Conservation (phyloP, 2,888 invertebrate species). For the Adelognathus sp. region DNA sequence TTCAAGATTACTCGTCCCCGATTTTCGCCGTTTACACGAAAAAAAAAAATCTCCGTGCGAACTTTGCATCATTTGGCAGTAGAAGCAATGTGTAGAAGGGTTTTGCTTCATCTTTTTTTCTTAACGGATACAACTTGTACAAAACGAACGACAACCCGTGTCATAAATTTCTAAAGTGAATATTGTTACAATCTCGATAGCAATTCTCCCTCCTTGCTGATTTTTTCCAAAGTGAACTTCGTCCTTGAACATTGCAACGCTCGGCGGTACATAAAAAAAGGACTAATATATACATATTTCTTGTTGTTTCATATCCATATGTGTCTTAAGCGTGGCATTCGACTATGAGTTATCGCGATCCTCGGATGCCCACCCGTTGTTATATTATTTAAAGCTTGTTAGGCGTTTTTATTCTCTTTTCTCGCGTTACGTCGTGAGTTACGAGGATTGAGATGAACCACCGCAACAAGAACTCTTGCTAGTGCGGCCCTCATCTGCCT, state of each 20-base stretch:
- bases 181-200: slow-evolving; percentile 8
- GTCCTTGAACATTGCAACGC: slow-evolving; percentile 16
- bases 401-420: slow-evolving; percentile 28
- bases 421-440: too few species aligned
- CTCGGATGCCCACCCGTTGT: slow-evolving; percentile 4
- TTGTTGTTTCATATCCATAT: slow-evolving; percentile 57
- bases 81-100: slow-evolving; percentile 15
- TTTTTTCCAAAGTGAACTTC: not conserved
- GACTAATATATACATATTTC: slow-evolving; percentile 62
- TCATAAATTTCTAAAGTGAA: not conserved
- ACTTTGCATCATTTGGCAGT: slow-evolving; percentile 39
- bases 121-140: slow-evolving; percentile 14
- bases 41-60: not conserved
- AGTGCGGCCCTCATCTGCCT: slow-evolving; percentile 74
- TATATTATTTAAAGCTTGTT: slow-evolving; percentile 57
- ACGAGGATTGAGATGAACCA: slow-evolving; percentile 60
- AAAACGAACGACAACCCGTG: slow-evolving; percentile 21
- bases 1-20: not conserved
- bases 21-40: not conserved
- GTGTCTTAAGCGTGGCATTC: slow-evolving; percentile 20
- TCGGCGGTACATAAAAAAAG: slow-evolving; percentile 50
- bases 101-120: not conserved
- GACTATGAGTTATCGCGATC: slow-evolving; percentile 4
- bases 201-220: slow-evolving; percentile 4
- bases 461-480: slow-evolving; percentile 80